A percentile compares a stretch with the other conserved stretches of the same genome.
phyloP scores from a whole-genome alignment of 2,113 vertebrate species.

The Seriola dumerili region DNA sequence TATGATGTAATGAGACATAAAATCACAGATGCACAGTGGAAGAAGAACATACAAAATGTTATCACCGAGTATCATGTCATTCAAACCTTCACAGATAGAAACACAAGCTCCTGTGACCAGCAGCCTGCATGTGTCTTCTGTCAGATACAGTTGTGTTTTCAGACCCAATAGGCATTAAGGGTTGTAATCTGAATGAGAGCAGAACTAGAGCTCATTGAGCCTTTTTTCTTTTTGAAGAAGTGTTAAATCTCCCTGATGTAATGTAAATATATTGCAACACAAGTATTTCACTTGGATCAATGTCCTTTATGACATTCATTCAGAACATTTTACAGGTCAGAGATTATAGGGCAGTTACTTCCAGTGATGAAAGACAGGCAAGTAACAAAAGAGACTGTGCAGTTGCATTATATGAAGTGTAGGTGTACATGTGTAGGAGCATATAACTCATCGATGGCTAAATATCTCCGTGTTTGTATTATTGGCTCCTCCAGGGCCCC shows the following conservation, averaged over 20 bases:
- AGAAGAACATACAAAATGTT: neutral
- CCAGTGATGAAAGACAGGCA: too few relatives aligned
- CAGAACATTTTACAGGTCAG: neutral
- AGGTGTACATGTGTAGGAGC: neutral
- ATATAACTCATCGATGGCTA: neutral
- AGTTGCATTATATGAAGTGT: neutral
- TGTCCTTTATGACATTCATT: neutral
- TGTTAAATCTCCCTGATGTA: too few relatives aligned
- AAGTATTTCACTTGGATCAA: neutral
- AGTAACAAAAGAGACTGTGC: too few relatives aligned
- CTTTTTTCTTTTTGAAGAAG: too few relatives aligned
- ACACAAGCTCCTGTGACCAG: too few relatives aligned
- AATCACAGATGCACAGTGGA: neutral
- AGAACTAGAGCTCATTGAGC: too few relatives aligned
- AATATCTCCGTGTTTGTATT: neutral
- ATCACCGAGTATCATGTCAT: too few relatives aligned
- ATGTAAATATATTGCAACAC: too few relatives aligned
- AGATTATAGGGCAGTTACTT: neutral
- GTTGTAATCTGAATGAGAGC: neutral
- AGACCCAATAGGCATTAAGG: neutral
- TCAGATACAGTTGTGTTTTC: too few relatives aligned
- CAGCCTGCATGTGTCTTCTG: too few relatives aligned
- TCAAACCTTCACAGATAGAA: too few relatives aligned
- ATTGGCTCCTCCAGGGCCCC: too few relatives aligned
- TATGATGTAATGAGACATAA: neutral